phyloP scores from a whole-genome alignment of 2,797 vertebrate genomes.

The Tapera naevia region DNA sequence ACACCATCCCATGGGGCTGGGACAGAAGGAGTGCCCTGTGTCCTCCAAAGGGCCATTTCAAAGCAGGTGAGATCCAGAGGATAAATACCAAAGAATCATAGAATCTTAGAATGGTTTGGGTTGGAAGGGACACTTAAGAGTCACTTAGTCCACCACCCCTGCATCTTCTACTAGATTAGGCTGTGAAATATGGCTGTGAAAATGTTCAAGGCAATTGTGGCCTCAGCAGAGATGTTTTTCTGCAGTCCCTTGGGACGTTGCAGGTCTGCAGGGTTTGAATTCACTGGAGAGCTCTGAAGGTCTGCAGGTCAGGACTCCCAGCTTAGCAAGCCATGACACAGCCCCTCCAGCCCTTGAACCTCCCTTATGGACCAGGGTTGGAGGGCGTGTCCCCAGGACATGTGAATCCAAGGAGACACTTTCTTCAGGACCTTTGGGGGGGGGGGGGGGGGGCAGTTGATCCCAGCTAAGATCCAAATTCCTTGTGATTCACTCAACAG shows the following conservation, averaged over 20 bases:
- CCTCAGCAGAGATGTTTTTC: not conserved
- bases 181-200: not conserved
- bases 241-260: not conserved
- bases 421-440: not conserved
- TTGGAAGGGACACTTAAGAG: not conserved
- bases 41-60: not conserved
- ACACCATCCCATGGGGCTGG: not conserved
- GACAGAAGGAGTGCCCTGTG: not conserved
- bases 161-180: not conserved
- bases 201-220: not conserved
- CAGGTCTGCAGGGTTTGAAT: not conserved
- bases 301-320: not conserved
- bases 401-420: not conserved
- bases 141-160: not conserved
- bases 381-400: accelerated
- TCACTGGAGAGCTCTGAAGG: not conserved
- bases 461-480: not conserved
- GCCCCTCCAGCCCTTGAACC: not conserved
- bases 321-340: not conserved
- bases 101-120: not conserved
- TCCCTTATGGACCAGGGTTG: not conserved
- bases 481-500: slow-evolving; percentile 57
- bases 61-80: not conserved
- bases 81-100: not conserved
- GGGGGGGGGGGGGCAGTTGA: not conserved